Base-by-base conservation (phyloP, 2,113 vertebrate species). In the Choloepus hoffmanni region DNA sequence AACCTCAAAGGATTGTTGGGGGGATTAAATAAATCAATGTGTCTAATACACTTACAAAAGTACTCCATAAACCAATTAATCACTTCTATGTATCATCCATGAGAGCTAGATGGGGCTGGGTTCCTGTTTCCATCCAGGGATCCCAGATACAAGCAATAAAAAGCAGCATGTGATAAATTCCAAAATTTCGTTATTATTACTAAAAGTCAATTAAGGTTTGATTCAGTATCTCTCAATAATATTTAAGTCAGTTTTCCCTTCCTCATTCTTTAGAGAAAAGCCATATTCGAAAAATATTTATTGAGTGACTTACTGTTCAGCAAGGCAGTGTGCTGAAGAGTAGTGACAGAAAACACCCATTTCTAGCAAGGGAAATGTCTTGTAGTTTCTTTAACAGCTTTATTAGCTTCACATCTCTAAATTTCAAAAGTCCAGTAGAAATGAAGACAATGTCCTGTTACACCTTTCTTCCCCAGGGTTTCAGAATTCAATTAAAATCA, bases 401-500 rank as follows among this genome's bases (percentile, higher is more conserved):
- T 36, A 36, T 36, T 36, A 33, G 60, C 33, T 70, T 83, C 65
- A 21, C 0, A 2, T 72, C 43, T 85, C 85, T 85, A 48, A 85
- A 62, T 95, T 94, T 93, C 94, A 40, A 68, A 96, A 60, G 67
- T 3, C 45, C 72, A 19, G 18, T 48, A 45, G 24, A 72, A 96
- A 68, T 28, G 14, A 62, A 65, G 55, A 53, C 43, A 73, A 0
- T 28, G 43, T 43, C 45, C 33, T 78, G 33, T 26, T 55, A 19
- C 65, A 33, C 21, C 68, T 23, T 67, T 63, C 62, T 82, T 88
- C 60, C 76, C n/a, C n/a, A 36, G 83, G 48, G 68, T 85, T 67
- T 55, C 30, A 92, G 92, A 78, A 93, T 83, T 95, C 86, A 96
- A 68, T 89, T 85, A 79, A 89, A 94, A 89, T 70, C 63, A 26